Evolutionary conservation across 2,113 vertebrate genomes (phyloP).

Genomic region (Romanogobio albipinnatus): DNA sequence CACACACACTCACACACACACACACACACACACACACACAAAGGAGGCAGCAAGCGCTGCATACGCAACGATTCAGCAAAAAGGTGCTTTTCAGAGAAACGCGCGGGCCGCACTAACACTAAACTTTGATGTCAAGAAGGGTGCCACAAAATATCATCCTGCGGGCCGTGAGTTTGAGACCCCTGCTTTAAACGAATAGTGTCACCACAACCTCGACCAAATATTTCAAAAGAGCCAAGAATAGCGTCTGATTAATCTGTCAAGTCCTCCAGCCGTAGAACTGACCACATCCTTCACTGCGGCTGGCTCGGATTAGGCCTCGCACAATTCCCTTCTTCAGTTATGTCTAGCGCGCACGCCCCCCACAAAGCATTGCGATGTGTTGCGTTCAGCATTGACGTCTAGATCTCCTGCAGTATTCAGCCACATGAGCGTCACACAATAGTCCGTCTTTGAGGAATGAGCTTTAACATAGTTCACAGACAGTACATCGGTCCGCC

Average conservation of each 20-base stretch:
- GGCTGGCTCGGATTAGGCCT: conserved; percentile 17
- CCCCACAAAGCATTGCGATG: not conserved
- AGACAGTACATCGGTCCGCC: conserved; percentile 1
- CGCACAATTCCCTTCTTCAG: not conserved
- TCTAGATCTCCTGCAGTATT: not conserved
- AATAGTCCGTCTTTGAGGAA: not conserved
- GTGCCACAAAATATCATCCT: too few relatives aligned
- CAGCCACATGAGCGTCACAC: not conserved
- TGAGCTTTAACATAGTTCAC: conserved; percentile 6
- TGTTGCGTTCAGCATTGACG: not conserved
- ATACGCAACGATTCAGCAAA: too few relatives aligned
- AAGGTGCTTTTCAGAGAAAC: too few relatives aligned
- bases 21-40: too few relatives aligned
- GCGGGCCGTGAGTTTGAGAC: too few relatives aligned
- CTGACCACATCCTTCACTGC: not conserved
- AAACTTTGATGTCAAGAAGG: too few relatives aligned
- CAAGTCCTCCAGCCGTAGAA: not conserved
- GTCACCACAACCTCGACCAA: not conserved
- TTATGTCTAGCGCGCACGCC: not conserved
- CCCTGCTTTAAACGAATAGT: not conserved
- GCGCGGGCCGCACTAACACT: too few relatives aligned
- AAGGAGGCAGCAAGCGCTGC: too few relatives aligned
- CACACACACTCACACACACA: too few relatives aligned
- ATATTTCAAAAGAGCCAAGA: not conserved
- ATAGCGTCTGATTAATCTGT: not conserved